Base-by-base conservation (phyloP, 1,140 invertebrate species). In the Papilio glaucus region DNA sequence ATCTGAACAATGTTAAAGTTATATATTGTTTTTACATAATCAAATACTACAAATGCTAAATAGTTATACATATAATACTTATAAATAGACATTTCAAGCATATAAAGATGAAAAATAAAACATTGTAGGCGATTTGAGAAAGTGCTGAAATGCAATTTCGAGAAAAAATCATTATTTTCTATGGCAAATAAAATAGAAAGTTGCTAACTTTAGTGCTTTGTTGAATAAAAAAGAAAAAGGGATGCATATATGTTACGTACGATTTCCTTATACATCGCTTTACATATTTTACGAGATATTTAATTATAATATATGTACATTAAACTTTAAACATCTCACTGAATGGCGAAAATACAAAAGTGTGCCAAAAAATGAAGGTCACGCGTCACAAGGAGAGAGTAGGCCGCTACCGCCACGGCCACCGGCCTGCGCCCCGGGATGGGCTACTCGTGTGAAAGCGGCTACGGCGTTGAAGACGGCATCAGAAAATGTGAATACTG, bases 361-460 rank as follows among this genome's bases (percentile, higher is more conserved):
- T 74, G 37, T 74, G 42, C 68, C 73, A 74, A 71, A 74, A 74
- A 39, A 74, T 71, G 68, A 74, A 74, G 73, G 73, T 71, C 73
- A 74, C 8, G 15, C 21, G 26, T 45, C 38, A 13, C 38, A 53
- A 73, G 67, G 73, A 74, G 73, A 74, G 73, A 74, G 73, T 71
- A 39, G 61, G 33, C 26, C 38, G 21, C 63, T 33, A 49, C 26
- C 38, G 21, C 63, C 45, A 49, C 12, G 24, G 29, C 39, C 67
- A 26, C n/a, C 13, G 42, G 13, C 37, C 15, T 7, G 18, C 18
- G 49, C 18, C 18, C 21, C 39, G 39, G 45, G 15, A 7, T 7
- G 18, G 18, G 49, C 9, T 3, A n/a, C 21, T 33, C 21, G 18
- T 24, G 49, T 57, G 49, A 57, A 57, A 57, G 49, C 49, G 49